A percentile compares a stretch with the other conserved stretches of the same genome.
These are phyloP conservation scores for Lissonota sp. DNA, from an alignment of 2,888 invertebrate species.

Conservation along the genomic window DNA sequence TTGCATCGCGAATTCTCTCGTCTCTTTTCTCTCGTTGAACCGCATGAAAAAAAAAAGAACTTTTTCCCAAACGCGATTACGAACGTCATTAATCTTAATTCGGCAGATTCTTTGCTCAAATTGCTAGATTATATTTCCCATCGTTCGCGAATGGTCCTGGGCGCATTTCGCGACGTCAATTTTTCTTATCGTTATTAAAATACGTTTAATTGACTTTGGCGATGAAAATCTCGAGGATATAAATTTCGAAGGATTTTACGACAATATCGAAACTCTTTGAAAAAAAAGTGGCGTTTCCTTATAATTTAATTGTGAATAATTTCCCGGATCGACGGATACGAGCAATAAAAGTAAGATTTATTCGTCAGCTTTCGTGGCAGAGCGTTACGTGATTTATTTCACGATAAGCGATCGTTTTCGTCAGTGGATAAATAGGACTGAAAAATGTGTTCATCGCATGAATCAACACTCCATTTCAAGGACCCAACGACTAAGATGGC, in stretches of 20 bases:
- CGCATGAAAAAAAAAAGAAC: slow-evolving; percentile 26
- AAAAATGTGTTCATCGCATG: slow-evolving; percentile 15
- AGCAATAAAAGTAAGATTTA: slow-evolving; percentile 33
- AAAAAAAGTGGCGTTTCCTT: slow-evolving; percentile 12
- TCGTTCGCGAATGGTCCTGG: neutral
- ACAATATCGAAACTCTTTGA: neutral
- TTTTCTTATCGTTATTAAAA: slow-evolving; percentile 9
- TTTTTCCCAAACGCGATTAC: slow-evolving; percentile 22
- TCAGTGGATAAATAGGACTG: slow-evolving; percentile 30
- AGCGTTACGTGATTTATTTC: no score
- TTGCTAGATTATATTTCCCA: slow-evolving; percentile 13
- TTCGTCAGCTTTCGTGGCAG: slow-evolving; percentile 24
- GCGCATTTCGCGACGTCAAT: neutral
- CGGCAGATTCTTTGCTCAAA: neutral
- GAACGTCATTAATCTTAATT: slow-evolving; percentile 25
- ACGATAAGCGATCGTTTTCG: no score
- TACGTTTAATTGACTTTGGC: neutral
- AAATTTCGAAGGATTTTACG: slow-evolving; percentile 5
- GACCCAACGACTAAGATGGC: slow-evolving; percentile 22
- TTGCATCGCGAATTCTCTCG: neutral
- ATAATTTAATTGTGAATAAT: neutral
- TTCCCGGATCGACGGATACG: neutral
- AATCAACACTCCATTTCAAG: slow-evolving; percentile 36
- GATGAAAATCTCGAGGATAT: neutral
- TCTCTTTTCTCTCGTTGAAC: slow-evolving; percentile 3